Percentiles rank a stretch among this genome's conserved stretches.
These are phyloP conservation scores for Mythimna albipuncta DNA, from an alignment of 2,888 invertebrate species.

Conservation along the genomic window DNA sequence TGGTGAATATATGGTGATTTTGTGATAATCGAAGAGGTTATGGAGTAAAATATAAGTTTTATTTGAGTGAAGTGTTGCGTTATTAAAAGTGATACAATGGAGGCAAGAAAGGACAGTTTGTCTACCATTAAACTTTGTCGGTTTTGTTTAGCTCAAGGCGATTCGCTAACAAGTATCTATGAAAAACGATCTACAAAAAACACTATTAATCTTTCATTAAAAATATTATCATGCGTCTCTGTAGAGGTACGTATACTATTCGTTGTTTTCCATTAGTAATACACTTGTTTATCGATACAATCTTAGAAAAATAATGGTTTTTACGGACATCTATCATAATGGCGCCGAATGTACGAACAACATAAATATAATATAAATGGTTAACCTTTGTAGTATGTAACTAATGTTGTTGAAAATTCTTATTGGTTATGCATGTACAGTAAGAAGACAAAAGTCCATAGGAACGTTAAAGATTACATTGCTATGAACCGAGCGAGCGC, in stretches of 20 bases:
- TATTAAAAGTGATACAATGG: slow-evolving; percentile 83
- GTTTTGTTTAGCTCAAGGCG: slow-evolving; percentile 93
- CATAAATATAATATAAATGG: slow-evolving; percentile 11
- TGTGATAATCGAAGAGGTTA: slow-evolving; percentile 76
- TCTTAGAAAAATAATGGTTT: slow-evolving; percentile 17
- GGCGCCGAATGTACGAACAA: slow-evolving; percentile 59
- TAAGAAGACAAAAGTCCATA: no score
- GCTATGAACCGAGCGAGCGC: no score
- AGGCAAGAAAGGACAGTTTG: slow-evolving; percentile 91
- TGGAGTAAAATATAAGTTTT: slow-evolving; percentile 69
- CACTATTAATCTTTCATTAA: slow-evolving; percentile 92
- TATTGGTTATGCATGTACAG: no score
- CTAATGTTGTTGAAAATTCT: neutral
- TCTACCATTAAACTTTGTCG: slow-evolving; percentile 93
- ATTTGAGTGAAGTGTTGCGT: slow-evolving; percentile 59
- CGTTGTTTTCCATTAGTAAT: slow-evolving; percentile 15
- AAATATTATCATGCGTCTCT: slow-evolving; percentile 94
- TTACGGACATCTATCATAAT: slow-evolving; percentile 50
- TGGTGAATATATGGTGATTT: slow-evolving; percentile 48
- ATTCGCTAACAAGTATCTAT: slow-evolving; percentile 92
- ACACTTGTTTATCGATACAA: slow-evolving; percentile 8
- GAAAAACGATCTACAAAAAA: slow-evolving; percentile 91
- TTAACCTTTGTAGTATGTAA: neutral
- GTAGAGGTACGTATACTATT: slow-evolving; percentile 92
- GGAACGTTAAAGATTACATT: no score